Percentiles rank a stretch among this genome's conserved stretches.
These are phyloP conservation scores for Aphis craccivora DNA, from an alignment of 1,140 invertebrate species.

Conservation along the genomic window DNA sequence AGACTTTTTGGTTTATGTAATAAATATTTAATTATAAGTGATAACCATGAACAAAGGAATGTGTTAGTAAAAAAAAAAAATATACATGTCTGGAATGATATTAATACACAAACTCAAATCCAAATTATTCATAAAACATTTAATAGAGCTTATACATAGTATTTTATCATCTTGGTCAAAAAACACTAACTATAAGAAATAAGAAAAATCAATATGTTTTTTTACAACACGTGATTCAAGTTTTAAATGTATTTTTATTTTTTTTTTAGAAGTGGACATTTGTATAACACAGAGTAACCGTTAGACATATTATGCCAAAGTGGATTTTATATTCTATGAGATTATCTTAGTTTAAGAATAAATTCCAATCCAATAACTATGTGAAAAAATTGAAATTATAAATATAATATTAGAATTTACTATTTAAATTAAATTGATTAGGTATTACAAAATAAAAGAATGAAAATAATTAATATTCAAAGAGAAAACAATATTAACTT, in stretches of 20 bases:
- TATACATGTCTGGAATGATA: constrained; percentile 19
- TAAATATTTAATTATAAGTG: not conserved
- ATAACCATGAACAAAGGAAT: not conserved
- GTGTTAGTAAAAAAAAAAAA: constrained; percentile 29
- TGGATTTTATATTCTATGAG: not conserved
- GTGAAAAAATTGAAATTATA: not conserved
- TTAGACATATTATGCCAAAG: not conserved
- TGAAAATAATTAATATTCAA: not conserved
- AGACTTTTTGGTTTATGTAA: not conserved
- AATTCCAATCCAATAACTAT: not conserved
- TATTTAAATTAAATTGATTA: constrained; percentile 31
- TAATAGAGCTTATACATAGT: not conserved
- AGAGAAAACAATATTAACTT: not conserved
- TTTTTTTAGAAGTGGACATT: not conserved
- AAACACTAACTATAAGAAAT: not conserved
- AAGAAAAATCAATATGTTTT: not conserved
- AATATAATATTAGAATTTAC: constrained; percentile 15
- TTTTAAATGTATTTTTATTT: not conserved
- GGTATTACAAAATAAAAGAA: constrained; percentile 44
- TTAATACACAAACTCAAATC: not conserved
- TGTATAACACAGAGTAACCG: not conserved
- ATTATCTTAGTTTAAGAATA: not conserved
- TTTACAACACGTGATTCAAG: not conserved
- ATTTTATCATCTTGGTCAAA: not conserved
- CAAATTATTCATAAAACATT: not conserved